Evolutionary conservation across 2,797 vertebrate genomes (phyloP).

Genomic region (Leptoclinus maculatus): DNA sequence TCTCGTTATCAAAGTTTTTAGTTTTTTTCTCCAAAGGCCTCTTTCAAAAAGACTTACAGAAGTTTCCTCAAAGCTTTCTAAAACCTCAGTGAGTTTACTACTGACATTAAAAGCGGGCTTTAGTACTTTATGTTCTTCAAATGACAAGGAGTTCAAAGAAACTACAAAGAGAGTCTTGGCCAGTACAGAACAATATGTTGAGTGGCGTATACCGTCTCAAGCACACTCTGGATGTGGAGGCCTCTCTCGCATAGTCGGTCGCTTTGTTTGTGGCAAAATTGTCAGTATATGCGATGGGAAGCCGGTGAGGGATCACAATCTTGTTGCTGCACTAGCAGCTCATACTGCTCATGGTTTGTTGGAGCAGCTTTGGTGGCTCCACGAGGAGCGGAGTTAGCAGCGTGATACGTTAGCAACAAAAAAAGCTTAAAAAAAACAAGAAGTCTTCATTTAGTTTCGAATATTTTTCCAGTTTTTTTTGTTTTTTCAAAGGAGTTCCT

Average conservation of each 20-base stretch:
- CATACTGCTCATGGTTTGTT: background rate
- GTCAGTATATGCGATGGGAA: background rate
- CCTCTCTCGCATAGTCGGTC: background rate
- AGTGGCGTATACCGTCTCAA: too few species aligned
- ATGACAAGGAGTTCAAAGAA: slow-evolving; percentile 7
- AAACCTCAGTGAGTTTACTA: slow-evolving; percentile 6
- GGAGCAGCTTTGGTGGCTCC: background rate
- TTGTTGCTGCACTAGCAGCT: background rate
- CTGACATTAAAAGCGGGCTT: slow-evolving; percentile 15
- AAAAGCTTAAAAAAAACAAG: too few species aligned
- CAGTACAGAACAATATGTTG: background rate
- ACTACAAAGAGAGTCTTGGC: background rate
- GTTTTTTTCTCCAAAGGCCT: slow-evolving; percentile 5
- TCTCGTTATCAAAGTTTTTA: slow-evolving; percentile 13
- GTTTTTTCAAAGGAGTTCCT: slow-evolving; percentile 36
- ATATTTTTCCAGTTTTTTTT: background rate
- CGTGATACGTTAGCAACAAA: too few species aligned
- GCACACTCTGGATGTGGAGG: background rate
- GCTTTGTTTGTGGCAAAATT: background rate
- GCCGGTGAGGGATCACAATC: slow-evolving; percentile 4
- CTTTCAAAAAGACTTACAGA: slow-evolving; percentile 20
- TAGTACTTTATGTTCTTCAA: slow-evolving; percentile 14
- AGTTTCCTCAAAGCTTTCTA: slow-evolving; percentile 8
- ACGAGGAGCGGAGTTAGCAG: background rate
- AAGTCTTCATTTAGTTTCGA: background rate